Conservation (phyloP, 2,113 vertebrate species). For the Solenodon paradoxus region DNA sequence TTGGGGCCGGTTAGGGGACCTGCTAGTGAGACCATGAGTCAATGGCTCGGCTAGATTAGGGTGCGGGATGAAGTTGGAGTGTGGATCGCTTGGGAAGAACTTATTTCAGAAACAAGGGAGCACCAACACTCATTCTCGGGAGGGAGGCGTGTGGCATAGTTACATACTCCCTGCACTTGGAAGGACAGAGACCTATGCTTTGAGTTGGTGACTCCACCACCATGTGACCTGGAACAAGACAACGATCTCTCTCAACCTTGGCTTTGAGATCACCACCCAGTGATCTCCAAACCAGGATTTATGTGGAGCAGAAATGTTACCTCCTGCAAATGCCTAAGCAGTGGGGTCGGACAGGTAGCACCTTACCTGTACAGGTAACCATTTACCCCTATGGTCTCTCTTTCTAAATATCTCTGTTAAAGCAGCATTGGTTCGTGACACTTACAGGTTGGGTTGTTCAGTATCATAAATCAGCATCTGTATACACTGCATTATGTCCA, state of each 20-base stretch:
- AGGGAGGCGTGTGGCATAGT: neutral
- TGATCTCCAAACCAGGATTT: neutral
- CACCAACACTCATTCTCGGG: neutral
- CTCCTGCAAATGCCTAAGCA: neutral
- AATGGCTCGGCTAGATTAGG: neutral
- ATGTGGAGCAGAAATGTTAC: neutral
- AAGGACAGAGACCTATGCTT: neutral
- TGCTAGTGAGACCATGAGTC: neutral
- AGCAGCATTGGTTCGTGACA: too few species aligned
- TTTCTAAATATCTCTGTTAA: too few species aligned
- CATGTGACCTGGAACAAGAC: neutral
- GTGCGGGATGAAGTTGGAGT: fast-evolving
- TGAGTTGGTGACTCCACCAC: neutral
- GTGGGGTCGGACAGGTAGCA: neutral
- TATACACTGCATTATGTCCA: too few species aligned
- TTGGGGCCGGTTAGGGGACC: neutral
- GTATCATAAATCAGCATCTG: too few species aligned
- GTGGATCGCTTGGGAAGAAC: neutral
- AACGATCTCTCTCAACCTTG: neutral
- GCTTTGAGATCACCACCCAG: neutral
- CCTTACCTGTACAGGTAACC: neutral
- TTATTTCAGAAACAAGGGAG: neutral
- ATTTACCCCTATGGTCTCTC: neutral
- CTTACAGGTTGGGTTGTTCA: too few species aligned
- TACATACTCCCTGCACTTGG: neutral